phyloP scores from a whole-genome alignment of 2,888 invertebrate species.

The Rotaria sp. region DNA sequence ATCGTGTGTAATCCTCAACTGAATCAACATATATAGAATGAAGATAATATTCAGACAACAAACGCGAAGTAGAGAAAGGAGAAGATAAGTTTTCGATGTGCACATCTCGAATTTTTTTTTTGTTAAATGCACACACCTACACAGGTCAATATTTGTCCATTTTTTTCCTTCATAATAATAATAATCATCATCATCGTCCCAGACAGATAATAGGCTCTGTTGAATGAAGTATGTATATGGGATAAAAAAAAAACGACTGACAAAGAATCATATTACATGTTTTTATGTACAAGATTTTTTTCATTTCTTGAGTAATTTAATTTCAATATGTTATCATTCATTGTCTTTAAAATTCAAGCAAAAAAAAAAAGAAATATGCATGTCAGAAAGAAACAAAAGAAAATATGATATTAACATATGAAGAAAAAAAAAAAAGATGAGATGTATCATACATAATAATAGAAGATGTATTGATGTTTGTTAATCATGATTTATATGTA shows the following conservation, averaged over 20 bases:
- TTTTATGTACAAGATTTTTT: background rate
- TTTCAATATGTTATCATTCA: too few species aligned
- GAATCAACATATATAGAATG: constrained; percentile 18
- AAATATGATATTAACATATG: too few species aligned
- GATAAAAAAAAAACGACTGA: background rate
- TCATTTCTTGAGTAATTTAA: too few species aligned
- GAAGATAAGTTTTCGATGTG: constrained; percentile 7
- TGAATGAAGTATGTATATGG: background rate
- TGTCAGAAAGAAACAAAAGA: too few species aligned
- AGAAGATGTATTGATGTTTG: background rate
- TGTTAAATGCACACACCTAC: constrained; percentile 1
- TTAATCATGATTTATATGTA: background rate
- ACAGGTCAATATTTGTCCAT: constrained; percentile 12
- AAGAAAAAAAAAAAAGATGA: too few species aligned
- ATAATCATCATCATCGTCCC: background rate
- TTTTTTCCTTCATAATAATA: background rate
- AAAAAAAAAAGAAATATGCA: too few species aligned
- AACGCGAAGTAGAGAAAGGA: background rate
- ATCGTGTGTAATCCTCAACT: constrained; percentile 24
- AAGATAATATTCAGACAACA: constrained; percentile 19
- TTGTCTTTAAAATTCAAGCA: too few species aligned
- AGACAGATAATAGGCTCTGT: constrained; percentile 18
- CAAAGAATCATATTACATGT: constrained; percentile 12
- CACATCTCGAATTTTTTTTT: constrained; percentile 21
- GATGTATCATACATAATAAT: too few species aligned